Conservation (phyloP, 2,888 invertebrate genomes). For the Eupeodes latifasciatus region DNA sequence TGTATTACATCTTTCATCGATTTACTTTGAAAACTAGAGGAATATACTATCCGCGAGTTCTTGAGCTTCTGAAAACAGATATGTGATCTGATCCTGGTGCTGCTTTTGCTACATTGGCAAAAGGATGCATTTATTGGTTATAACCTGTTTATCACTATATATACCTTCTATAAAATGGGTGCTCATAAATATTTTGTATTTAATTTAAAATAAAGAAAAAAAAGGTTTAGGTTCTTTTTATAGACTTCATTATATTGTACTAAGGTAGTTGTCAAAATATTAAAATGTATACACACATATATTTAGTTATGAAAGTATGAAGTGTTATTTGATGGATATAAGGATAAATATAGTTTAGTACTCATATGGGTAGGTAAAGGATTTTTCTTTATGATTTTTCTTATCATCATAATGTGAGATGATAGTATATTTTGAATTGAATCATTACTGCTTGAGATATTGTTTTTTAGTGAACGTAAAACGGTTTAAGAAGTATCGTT, state of each 20-base stretch:
- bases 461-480: not conserved
- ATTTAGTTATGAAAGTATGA: not conserved
- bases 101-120: constrained; percentile 41
- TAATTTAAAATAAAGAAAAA: constrained; percentile 25
- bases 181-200: constrained; percentile 65
- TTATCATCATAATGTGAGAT: not conserved
- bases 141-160: constrained; percentile 65
- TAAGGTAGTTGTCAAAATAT: constrained; percentile 52
- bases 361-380: not conserved
- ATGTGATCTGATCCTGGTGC: constrained; percentile 39
- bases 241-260: constrained; percentile 18
- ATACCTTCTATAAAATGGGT: not conserved
- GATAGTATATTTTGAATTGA: constrained; percentile 17
- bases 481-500: not conserved
- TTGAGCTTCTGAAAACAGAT: not conserved
- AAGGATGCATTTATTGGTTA: constrained; percentile 69
- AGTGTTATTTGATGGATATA: not conserved
- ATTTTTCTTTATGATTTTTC: constrained; percentile 1
- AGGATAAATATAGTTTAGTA: not conserved
- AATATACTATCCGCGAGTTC: constrained; percentile 15
- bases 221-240: not conserved
- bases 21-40: constrained; percentile 16
- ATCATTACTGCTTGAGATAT: not conserved
- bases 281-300: constrained; percentile 12
- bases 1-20: constrained; percentile 59